These are phyloP conservation scores for Columba livia DNA, from an alignment of 2,113 vertebrate genomes.

Conservation along the genomic window DNA sequence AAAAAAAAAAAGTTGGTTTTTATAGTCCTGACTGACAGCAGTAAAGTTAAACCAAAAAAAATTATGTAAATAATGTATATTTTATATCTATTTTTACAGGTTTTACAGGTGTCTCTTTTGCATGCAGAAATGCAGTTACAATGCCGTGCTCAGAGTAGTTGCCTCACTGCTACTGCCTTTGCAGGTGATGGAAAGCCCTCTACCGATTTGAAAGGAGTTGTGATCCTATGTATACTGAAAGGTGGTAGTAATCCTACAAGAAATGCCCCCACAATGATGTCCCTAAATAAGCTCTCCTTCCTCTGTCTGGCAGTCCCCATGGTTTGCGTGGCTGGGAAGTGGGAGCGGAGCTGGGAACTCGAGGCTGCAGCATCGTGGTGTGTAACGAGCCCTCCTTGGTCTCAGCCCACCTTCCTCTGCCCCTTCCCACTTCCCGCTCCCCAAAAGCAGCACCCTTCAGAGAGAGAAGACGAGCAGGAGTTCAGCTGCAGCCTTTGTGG, in stretches of 20 bases:
- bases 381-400: not conserved
- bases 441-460: not conserved
- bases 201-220: not conserved
- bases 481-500: not conserved
- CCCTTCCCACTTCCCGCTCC: not conserved
- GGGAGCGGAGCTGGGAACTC: not conserved
- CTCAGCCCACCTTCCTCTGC: not conserved
- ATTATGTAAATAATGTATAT: not conserved
- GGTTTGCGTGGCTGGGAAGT: not conserved
- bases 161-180: not conserved
- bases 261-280: not conserved
- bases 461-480: not conserved
- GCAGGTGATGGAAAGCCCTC: not conserved
- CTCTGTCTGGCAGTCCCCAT: not conserved
- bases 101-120: not conserved
- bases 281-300: not conserved
- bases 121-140: not conserved
- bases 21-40: not conserved
- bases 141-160: accelerated
- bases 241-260: not conserved
- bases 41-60: conserved; percentile 10
- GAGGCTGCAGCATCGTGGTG: not conserved
- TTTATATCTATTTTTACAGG: conserved; percentile 43
- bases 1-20: not conserved
- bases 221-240: not conserved